phyloP scores from a whole-genome alignment of 2,113 vertebrate genomes.

The Suncus etruscus region DNA sequence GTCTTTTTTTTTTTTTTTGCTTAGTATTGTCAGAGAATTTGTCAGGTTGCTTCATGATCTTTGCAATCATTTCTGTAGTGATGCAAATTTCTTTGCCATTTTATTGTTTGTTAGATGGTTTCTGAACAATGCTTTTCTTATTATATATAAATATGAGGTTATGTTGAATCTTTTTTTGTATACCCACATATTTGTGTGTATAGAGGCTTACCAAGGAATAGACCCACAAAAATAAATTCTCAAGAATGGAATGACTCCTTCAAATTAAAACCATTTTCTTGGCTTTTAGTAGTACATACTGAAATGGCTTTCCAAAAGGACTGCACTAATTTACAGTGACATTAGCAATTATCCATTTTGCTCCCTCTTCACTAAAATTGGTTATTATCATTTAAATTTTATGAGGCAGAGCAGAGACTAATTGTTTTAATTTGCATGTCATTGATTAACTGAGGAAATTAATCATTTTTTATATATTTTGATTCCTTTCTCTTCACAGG shows the following conservation, averaged over 20 bases:
- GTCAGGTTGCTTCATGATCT: neutral
- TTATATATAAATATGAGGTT: conserved; percentile 9
- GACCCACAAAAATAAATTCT: neutral
- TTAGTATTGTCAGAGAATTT: neutral
- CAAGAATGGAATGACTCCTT: neutral
- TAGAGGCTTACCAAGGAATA: neutral
- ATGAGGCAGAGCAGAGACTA: neutral
- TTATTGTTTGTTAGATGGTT: neutral
- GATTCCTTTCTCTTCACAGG: neutral
- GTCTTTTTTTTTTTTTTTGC: neutral
- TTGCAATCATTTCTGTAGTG: neutral
- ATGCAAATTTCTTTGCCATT: neutral
- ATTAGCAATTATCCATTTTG: conserved; percentile 32
- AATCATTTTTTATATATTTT: conserved; percentile 36
- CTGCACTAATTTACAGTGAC: neutral
- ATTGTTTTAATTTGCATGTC: conserved; percentile 48
- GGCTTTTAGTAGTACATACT: neutral
- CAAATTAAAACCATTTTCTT: neutral
- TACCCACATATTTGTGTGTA: neutral
- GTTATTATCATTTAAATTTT: conserved; percentile 51
- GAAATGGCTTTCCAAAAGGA: conserved; percentile 2
- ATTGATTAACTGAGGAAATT: conserved; percentile 33
- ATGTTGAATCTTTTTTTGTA: neutral
- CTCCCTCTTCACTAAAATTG: conserved; percentile 40
- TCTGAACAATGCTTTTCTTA: neutral